phyloP scores from a whole-genome alignment of 2,113 vertebrate species.

The Tachuris rubrigastra region DNA sequence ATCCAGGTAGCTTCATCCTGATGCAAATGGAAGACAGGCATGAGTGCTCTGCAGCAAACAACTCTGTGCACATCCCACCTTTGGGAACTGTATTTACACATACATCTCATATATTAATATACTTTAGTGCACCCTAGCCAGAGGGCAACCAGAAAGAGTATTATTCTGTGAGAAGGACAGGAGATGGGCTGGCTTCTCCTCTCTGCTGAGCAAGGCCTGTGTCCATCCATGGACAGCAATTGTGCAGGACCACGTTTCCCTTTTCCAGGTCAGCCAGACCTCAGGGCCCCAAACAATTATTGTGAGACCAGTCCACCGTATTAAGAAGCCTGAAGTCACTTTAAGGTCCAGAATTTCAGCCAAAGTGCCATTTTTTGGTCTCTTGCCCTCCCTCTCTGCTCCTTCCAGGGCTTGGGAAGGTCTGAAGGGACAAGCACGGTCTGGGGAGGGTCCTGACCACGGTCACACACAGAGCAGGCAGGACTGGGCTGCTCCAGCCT shows the following conservation, averaged over 20 bases:
- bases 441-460: not conserved
- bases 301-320: not conserved
- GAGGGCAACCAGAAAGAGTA: constrained; percentile 69
- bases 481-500: not conserved
- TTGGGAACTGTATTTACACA: constrained; percentile 45
- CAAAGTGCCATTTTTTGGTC: not conserved
- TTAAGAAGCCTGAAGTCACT: not conserved
- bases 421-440: not conserved
- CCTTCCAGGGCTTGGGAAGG: not conserved
- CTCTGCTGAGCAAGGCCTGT: not conserved
- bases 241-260: not conserved
- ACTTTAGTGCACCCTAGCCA: constrained; percentile 75
- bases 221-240: not conserved
- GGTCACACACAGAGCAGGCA: not conserved
- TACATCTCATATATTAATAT: constrained; percentile 71
- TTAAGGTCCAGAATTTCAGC: not conserved
- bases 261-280: not conserved
- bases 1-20: constrained; percentile 37
- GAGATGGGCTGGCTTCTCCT: constrained; percentile 30
- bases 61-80: constrained; percentile 37
- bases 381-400: not conserved
- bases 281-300: not conserved
- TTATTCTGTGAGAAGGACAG: constrained; percentile 57
- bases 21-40: constrained; percentile 48
- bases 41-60: constrained; percentile 33